Base-by-base conservation (phyloP, 2,888 invertebrate genomes). In the Rutpela maculata region DNA sequence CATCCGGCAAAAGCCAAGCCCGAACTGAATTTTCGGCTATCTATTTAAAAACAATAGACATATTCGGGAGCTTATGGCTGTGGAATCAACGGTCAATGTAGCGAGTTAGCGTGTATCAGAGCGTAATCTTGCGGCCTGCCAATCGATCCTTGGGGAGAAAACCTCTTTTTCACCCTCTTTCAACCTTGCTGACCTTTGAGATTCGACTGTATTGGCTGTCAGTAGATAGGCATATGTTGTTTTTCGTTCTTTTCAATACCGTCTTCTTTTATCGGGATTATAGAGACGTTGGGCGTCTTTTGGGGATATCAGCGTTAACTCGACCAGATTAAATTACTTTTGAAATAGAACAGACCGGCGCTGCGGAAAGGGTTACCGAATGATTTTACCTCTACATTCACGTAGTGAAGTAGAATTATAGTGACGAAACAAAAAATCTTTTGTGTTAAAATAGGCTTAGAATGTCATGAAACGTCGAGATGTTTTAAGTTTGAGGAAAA, bases 21-120 rank as follows among this genome's bases (percentile, higher is more conserved):
- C 71, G 43, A 38, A 65, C 50, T 50, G 50, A 50, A 50, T 50
- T 69, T 74, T 50, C 77, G 69, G 70, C 82, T 81, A 84, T 86
- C 85, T 84, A 86, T 86, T 86, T 84, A 80, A 83, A 84, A 84
- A 83, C 83, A 82, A 84, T 82, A 82, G 82, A 79, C 80, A 81
- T 81, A 84, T 83, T 77, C 82, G 68, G 73, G 74, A 79, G 78
- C 79, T 82, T 82, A 80, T 78, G 80, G 83, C 78, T 79, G 81
- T 74, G 78, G 75, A 84, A 81, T 79, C 76, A 80, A 80, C 83
- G 82, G 82, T 85, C 85, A 85, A 86, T 85, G 83, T 81, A 81
- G 81, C 83, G 82, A 85, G 84, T 86, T 85, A 85, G 85, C 81
- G 85, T 84, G 83, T 85, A 86, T 87, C 85, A 86, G 83, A 81